These are phyloP conservation scores for Watsonalla binaria DNA, from an alignment of 2,888 invertebrate species.

Conservation along the genomic window DNA sequence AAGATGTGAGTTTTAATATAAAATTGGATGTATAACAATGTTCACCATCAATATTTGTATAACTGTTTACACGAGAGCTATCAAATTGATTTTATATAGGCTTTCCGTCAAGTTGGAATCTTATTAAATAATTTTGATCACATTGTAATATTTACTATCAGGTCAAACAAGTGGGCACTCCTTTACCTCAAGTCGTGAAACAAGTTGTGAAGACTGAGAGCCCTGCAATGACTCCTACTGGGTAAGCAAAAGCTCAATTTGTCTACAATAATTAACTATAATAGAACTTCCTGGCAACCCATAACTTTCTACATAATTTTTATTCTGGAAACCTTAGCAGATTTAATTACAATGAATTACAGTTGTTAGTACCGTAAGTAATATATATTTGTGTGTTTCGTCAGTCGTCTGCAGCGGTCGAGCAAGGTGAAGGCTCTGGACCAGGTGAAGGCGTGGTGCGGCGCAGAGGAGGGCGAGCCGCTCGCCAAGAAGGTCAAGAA, in stretches of 20 bases:
- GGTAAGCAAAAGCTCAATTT: constrained; percentile 40
- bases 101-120: too few relatives aligned
- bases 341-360: too few relatives aligned
- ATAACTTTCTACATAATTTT: too few relatives aligned
- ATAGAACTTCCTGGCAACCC: too few relatives aligned
- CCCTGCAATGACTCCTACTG: constrained; percentile 61
- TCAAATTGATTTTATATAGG: too few relatives aligned
- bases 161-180: constrained; percentile 64
- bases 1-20: too few relatives aligned
- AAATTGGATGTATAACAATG: too few relatives aligned
- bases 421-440: constrained; percentile 90
- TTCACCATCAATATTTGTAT: too few relatives aligned
- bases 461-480: constrained; percentile 73
- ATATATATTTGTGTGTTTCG: not conserved
- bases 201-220: constrained; percentile 60
- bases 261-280: too few relatives aligned
- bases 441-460: constrained; percentile 92
- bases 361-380: not conserved
- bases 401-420: constrained; percentile 83
- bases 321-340: too few relatives aligned
- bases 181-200: constrained; percentile 58
- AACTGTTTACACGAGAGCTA: too few relatives aligned
- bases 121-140: too few relatives aligned
- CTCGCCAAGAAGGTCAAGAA: constrained; percentile 75
- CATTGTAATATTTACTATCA: constrained; percentile 14